Evolutionary conservation across 1,140 invertebrate species (phyloP), one percentile per base, ranked within the genome.

Genomic region (Thaumetopoea pityocampa): DNA sequence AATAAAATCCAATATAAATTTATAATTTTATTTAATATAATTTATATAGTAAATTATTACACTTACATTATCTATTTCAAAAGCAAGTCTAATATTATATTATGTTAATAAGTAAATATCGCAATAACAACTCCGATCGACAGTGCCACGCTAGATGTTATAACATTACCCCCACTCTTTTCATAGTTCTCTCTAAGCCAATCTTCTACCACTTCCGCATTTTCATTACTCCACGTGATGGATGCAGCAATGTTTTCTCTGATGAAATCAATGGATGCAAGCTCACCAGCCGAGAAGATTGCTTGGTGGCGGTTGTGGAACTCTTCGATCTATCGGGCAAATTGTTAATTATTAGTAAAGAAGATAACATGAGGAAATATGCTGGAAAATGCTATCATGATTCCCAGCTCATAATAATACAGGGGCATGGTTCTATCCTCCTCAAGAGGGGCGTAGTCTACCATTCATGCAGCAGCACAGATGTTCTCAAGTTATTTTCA

Each of bases 161-260:
- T 1, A 10, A 40, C 17, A 10, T 35, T 48, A 1, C 63, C 67
- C n/a, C 47, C 54, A 36, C 48, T 69, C 0, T 16, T 10, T 6
- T 65, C 61, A 14, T 65, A 73, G 37, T 67, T 71, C 0, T 46
- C 10, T 0, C 27, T 43, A 1, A 83, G 51, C 79, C 77, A 83
- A 5, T 35, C 33, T 5, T 69, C 59, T 1, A 83, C 79, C 0
- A 43, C 16, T 0, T 41, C 28, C 5, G 56, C 67, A 41, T 80
- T 57, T 3, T 52, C 34, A 1, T 47, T 26, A 8, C 33, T 58
- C 79, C 79, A 83, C 0, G 51, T 23, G 7, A 80, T 62, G 4
- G 74, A 76, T 1, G 74, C 72, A 1, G 42, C 64, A 2, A 83
- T 67, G 15, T 83, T 80, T n/a, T 79, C 76, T 6, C 42, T 52